A percentile compares a stretch with the other conserved stretches of the same genome.
phyloP scores from a whole-genome alignment of 1,140 invertebrate genomes.

The Drosophila carrolli region DNA sequence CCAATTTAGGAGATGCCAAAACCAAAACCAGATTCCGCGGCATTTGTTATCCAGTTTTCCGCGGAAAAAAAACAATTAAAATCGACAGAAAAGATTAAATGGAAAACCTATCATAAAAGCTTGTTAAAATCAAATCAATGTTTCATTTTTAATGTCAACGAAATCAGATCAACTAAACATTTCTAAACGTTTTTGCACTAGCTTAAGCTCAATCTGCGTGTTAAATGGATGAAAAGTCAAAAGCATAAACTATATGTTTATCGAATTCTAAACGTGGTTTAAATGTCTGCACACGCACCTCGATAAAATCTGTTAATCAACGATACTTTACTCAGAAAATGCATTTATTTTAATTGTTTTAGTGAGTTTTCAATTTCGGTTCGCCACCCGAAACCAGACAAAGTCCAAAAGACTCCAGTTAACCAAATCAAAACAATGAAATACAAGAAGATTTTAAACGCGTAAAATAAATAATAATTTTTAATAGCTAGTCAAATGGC shows the following conservation, averaged over 20 bases:
- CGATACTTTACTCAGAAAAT: slow-evolving; percentile 29
- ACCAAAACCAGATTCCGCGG: slow-evolving; percentile 9
- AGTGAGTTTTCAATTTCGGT: slow-evolving; percentile 31
- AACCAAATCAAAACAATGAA: slow-evolving; percentile 15
- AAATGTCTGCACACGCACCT: slow-evolving; percentile 50
- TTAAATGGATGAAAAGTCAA: slow-evolving; percentile 35
- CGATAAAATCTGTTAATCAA: slow-evolving; percentile 7
- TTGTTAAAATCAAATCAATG: slow-evolving; percentile 27
- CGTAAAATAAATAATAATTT: slow-evolving; percentile 26
- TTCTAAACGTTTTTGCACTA: slow-evolving; percentile 39
- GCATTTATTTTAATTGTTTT: slow-evolving; percentile 63
- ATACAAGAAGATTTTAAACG: slow-evolving; percentile 39
- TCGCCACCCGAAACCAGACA: slow-evolving; percentile 23
- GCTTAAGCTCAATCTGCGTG: slow-evolving; percentile 36
- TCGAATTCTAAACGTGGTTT: slow-evolving; percentile 55
- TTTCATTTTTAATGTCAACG: slow-evolving; percentile 17
- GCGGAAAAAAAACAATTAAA: slow-evolving; percentile 1
- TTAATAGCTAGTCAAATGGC: slow-evolving; percentile 21
- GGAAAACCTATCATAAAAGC: slow-evolving; percentile 10
- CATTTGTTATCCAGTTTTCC: slow-evolving; percentile 6
- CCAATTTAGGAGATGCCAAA: slow-evolving; percentile 20
- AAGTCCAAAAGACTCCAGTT: slow-evolving; percentile 16
- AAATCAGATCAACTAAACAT: slow-evolving; percentile 32
- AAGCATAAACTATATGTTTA: slow-evolving; percentile 38
- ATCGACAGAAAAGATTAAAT: slow-evolving; percentile 10